Conservation (phyloP, 2,113 vertebrate genomes). For the Climacteris rufus region DNA sequence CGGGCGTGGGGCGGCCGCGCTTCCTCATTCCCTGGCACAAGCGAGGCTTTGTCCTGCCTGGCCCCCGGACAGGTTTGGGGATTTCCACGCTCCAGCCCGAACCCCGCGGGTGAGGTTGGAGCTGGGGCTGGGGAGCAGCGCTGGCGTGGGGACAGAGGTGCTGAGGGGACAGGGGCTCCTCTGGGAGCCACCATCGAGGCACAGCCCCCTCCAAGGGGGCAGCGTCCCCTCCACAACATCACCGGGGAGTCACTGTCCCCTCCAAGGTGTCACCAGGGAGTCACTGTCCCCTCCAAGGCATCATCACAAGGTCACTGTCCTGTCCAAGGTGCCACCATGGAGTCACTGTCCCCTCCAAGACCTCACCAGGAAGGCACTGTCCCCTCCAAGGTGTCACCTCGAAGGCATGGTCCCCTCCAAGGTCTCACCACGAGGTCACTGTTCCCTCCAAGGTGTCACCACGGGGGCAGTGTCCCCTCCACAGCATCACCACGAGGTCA, state of each 20-base stretch:
- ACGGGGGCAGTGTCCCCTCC: accelerated
- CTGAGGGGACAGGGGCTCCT: accelerated
- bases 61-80: background rate
- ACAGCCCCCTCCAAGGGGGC: background rate
- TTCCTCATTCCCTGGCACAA: background rate
- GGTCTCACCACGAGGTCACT: background rate
- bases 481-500: too few species aligned
- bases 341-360: background rate
- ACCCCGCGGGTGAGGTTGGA: accelerated
- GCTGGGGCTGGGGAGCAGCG: accelerated
- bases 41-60: background rate
- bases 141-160: accelerated
- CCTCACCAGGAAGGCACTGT: background rate
- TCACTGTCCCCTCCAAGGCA: background rate
- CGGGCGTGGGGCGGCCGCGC: background rate
- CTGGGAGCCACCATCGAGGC: background rate
- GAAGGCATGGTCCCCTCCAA: too few species aligned
- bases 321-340: background rate
- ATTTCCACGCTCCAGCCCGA: accelerated
- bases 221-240: too few species aligned
- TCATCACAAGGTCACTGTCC: too few species aligned
- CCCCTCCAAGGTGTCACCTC: background rate
- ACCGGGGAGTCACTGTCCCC: accelerated
- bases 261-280: background rate
- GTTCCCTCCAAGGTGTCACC: background rate